These are phyloP conservation scores for Dermochelys coriacea DNA, from an alignment of 2,797 vertebrate genomes.

Conservation along the genomic window DNA sequence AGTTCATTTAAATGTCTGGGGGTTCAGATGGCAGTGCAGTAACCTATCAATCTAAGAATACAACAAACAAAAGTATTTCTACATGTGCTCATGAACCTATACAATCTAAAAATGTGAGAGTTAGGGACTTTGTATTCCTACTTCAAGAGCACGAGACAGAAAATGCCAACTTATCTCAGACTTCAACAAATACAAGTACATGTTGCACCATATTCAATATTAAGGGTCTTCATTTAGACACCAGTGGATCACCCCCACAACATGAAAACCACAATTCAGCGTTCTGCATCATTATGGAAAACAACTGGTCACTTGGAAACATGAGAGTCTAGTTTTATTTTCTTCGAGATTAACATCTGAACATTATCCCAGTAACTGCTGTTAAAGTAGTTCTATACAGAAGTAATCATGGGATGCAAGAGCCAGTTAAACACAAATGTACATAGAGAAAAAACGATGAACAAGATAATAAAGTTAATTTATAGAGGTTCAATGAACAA, in stretches of 20 bases:
- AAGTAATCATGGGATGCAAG: not conserved
- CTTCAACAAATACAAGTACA: not conserved
- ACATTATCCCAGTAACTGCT: not conserved
- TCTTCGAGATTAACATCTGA: not conserved
- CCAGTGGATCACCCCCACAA: not conserved
- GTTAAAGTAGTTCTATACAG: not conserved
- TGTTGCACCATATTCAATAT: not conserved
- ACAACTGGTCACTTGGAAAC: not conserved
- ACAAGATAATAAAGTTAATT: not conserved
- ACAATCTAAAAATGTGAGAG: not conserved
- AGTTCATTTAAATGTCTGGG: slow-evolving; percentile 13
- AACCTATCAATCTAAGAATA: not conserved
- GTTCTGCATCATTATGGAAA: not conserved
- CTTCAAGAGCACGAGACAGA: not conserved
- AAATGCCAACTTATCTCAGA: not conserved
- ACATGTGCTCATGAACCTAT: not conserved
- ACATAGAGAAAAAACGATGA: not conserved
- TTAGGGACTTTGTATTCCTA: not conserved
- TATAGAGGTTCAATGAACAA: not conserved
- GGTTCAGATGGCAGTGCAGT: not conserved
- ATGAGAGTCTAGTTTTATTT: not conserved
- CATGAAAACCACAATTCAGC: not conserved
- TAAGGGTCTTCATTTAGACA: not conserved
- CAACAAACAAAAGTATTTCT: not conserved
- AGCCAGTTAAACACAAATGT: not conserved